Conservation (phyloP, 92 coral and sea anemone genomes). For the Parazoanthus darwini region DNA sequence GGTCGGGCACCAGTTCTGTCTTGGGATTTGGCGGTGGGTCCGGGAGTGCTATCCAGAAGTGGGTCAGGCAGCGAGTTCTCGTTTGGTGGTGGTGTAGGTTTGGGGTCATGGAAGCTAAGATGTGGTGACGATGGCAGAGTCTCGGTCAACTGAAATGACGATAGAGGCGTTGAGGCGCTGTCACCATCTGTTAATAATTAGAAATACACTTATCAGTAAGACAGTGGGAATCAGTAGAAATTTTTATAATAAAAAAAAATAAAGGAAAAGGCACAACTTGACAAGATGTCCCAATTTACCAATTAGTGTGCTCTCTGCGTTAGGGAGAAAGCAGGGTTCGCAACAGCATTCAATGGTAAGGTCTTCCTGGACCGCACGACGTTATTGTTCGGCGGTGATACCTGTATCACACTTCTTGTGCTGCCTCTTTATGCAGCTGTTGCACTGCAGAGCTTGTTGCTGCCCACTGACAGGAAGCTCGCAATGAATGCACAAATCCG, state of each 20-base stretch:
- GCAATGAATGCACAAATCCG: background rate
- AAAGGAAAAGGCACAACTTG: too few species aligned
- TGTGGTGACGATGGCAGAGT: too few species aligned
- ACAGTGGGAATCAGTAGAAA: too few species aligned
- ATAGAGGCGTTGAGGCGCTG: background rate
- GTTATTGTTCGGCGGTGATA: background rate
- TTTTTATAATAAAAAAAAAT: too few species aligned
- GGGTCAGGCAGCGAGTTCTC: too few species aligned
- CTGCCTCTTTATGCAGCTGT: background rate
- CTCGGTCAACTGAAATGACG: too few species aligned
- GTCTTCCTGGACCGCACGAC: background rate
- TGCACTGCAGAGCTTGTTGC: slow-evolving; percentile 4
- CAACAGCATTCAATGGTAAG: background rate
- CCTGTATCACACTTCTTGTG: background rate
- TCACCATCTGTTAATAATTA: background rate
- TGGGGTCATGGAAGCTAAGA: too few species aligned
- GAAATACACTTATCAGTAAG: background rate
- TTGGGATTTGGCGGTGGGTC: background rate
- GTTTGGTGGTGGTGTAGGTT: too few species aligned
- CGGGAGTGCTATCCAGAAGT: background rate
- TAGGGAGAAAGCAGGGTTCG: background rate
- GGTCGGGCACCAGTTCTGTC: too few species aligned
- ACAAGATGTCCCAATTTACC: background rate
- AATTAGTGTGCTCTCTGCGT: background rate
- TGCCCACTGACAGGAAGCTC: background rate